phyloP scores from a whole-genome alignment of 2,888 invertebrate species.

The Aethes cnicana region DNA sequence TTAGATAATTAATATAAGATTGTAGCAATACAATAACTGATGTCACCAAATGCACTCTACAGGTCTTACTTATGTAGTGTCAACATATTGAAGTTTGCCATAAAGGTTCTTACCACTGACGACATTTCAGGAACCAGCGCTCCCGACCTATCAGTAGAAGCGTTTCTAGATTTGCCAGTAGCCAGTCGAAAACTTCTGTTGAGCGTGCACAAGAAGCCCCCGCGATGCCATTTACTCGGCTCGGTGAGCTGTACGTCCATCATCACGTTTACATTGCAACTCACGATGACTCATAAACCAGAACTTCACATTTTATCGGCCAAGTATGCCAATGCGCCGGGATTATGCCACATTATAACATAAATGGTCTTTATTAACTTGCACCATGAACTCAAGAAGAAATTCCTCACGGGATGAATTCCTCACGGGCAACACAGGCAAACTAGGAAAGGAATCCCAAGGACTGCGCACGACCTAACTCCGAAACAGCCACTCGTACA shows the following conservation, averaged over 20 bases:
- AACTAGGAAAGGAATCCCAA: too few species aligned
- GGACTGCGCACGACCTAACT: constrained; percentile 56
- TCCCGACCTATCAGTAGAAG: constrained; percentile 54
- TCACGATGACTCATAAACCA: constrained; percentile 65
- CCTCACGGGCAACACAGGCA: too few species aligned
- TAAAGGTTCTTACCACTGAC: constrained; percentile 44
- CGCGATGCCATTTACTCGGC: constrained; percentile 71
- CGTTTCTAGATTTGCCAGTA: constrained; percentile 59
- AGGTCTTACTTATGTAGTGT: too few species aligned
- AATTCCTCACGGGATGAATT: background rate
- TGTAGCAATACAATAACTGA: too few species aligned
- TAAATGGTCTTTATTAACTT: constrained; percentile 3
- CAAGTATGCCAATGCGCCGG: constrained; percentile 62
- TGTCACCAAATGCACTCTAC: too few species aligned
- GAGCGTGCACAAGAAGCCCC: constrained; percentile 72
- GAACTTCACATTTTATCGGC: constrained; percentile 53
- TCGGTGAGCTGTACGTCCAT: constrained; percentile 72
- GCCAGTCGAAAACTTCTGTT: constrained; percentile 75
- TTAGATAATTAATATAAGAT: too few species aligned
- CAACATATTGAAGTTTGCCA: too few species aligned
- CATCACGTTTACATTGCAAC: constrained; percentile 69
- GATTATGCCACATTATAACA: constrained; percentile 33
- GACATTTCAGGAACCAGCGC: constrained; percentile 56
- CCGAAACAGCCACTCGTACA: constrained; percentile 39
- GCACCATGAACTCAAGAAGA: background rate